Evolutionary conservation across 2,888 invertebrate species (phyloP).

Genomic region (Luperina testacea): DNA sequence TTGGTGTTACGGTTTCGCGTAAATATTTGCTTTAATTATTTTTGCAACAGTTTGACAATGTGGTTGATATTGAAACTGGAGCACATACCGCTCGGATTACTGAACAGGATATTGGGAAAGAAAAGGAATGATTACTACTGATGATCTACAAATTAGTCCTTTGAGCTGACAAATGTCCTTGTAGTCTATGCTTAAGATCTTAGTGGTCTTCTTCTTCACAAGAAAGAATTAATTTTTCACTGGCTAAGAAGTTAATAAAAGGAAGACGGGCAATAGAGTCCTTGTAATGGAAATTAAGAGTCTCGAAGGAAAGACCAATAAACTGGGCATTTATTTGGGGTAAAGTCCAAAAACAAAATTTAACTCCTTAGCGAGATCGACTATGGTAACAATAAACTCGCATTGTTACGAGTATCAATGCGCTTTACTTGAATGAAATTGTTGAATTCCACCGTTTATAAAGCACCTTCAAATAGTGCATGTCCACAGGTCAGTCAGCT

Average conservation of each 20-base stretch:
- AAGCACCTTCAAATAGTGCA: slow-evolving; percentile 1
- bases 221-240: neutral
- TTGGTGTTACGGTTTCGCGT: slow-evolving; percentile 21
- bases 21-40: slow-evolving; percentile 29
- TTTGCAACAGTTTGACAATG: slow-evolving; percentile 29
- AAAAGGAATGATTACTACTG: neutral
- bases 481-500: neutral
- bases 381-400: neutral
- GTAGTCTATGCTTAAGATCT: neutral
- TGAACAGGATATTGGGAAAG: slow-evolving; percentile 5
- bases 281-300: neutral
- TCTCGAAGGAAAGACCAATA: neutral
- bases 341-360: neutral
- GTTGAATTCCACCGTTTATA: slow-evolving; percentile 1
- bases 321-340: neutral
- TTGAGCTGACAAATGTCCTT: neutral
- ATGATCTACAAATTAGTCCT: slow-evolving; percentile 7
- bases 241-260: neutral
- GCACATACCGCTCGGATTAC: slow-evolving; percentile 5
- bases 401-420: neutral
- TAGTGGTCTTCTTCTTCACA: neutral
- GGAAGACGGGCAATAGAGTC: neutral
- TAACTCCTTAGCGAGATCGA: neutral
- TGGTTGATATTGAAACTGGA: slow-evolving; percentile 21
- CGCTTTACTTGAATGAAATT: neutral